Percentiles rank a stretch among this genome's conserved stretches.
Evolutionary conservation across 2,113 vertebrate species (phyloP).

Genomic region (Lophius piscatorius): DNA sequence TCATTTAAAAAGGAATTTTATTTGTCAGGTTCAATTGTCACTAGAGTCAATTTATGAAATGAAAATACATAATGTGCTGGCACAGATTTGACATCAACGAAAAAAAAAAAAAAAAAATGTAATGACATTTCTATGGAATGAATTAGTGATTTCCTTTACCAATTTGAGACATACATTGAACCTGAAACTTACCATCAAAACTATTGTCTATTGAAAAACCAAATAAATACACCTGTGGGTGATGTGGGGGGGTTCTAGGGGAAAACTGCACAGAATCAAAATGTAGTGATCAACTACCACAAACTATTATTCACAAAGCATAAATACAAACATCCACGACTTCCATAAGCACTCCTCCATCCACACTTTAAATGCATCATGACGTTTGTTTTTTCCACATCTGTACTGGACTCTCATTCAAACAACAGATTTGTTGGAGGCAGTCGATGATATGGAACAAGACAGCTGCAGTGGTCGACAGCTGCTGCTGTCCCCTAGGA

Average conservation of each 20-base stretch:
- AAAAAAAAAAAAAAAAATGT: slow-evolving; percentile 54
- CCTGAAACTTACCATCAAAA: slow-evolving; percentile 72
- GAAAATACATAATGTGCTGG: slow-evolving; percentile 64
- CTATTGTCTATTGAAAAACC: slow-evolving; percentile 64
- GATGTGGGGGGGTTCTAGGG: slow-evolving; percentile 51
- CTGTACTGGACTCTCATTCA: slow-evolving; percentile 47
- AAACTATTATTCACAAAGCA: slow-evolving; percentile 64
- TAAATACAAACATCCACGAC: slow-evolving; percentile 67
- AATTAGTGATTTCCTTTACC: slow-evolving; percentile 64
- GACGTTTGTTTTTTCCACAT: slow-evolving; percentile 46
- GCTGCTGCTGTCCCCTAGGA: slow-evolving; percentile 65
- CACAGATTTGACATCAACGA: slow-evolving; percentile 62
- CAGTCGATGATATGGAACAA: slow-evolving; percentile 51
- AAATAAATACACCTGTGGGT: slow-evolving; percentile 81
- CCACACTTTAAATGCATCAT: slow-evolving; percentile 34
- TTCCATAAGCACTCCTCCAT: slow-evolving; percentile 42
- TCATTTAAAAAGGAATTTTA: slow-evolving; percentile 80
- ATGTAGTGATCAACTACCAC: slow-evolving; percentile 66
- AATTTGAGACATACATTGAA: slow-evolving; percentile 60
- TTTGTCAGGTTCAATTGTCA: slow-evolving; percentile 77
- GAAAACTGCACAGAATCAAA: slow-evolving; percentile 79
- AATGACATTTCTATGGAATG: slow-evolving; percentile 72
- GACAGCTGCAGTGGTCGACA: slow-evolving; percentile 40
- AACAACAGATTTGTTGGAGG: slow-evolving; percentile 46
- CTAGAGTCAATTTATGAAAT: slow-evolving; percentile 64